phyloP scores from a whole-genome alignment of 2,797 vertebrate genomes.

The Aphelocoma californica region DNA sequence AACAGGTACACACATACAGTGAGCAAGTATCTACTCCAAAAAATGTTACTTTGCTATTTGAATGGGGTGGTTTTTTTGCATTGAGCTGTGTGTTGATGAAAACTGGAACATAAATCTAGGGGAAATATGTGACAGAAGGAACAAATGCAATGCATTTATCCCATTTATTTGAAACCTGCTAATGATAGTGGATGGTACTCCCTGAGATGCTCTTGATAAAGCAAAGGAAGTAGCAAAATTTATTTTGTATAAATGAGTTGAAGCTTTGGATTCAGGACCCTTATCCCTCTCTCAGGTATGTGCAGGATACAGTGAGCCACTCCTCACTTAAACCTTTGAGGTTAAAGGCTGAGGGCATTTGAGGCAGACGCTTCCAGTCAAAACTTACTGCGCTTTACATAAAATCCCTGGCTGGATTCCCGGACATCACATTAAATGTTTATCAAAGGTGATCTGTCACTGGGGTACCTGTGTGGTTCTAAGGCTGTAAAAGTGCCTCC shows the following conservation, averaged over 20 bases:
- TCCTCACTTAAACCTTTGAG: not conserved
- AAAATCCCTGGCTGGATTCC: slow-evolving; percentile 24
- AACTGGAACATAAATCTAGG: not conserved
- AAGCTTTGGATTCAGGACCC: not conserved
- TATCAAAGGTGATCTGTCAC: not conserved
- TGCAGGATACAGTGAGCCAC: not conserved
- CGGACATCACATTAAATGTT: not conserved
- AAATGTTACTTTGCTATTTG: not conserved
- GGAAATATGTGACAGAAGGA: not conserved
- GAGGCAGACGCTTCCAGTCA: not conserved
- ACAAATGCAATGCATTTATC: not conserved
- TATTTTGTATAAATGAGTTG: not conserved
- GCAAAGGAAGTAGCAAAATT: not conserved
- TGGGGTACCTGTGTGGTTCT: not conserved
- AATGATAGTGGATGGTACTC: not conserved
- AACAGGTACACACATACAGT: not conserved
- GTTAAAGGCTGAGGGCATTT: not conserved
- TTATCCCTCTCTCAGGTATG: not conserved
- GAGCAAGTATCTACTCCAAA: not conserved
- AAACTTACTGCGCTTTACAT: not conserved
- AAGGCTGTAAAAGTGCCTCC: not conserved
- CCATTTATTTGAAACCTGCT: not conserved
- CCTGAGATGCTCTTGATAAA: not conserved
- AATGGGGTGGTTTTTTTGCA: not conserved
- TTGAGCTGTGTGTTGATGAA: not conserved